These are phyloP conservation scores for Neotoxoptera formosana DNA, from an alignment of 1,140 invertebrate species.

Conservation along the genomic window DNA sequence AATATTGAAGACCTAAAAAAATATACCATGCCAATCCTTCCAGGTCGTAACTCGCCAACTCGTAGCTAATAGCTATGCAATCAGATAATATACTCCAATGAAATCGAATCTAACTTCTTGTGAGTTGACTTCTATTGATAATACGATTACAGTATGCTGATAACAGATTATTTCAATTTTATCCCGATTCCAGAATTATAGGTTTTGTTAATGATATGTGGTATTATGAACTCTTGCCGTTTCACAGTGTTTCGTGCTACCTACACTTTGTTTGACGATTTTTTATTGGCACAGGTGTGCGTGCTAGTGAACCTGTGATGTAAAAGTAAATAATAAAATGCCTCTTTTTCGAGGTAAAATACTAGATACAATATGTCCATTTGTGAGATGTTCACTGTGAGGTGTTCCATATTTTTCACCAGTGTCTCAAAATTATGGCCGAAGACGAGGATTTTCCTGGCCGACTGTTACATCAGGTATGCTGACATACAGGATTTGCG, in stretches of 20 bases:
- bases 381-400: constrained; percentile 18
- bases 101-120: neutral
- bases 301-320: neutral
- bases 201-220: neutral
- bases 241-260: neutral
- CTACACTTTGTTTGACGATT: neutral
- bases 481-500: neutral
- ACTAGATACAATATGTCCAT: neutral
- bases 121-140: neutral
- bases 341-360: constrained; percentile 2
- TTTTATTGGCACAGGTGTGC: constrained; percentile 25
- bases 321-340: constrained; percentile 35
- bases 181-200: neutral
- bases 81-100: neutral
- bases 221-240: neutral
- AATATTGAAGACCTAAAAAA: no score
- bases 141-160: neutral
- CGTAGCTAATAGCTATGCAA: neutral
- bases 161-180: constrained; percentile 15
- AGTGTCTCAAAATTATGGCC: neutral
- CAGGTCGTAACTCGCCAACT: neutral
- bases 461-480: constrained; percentile 77
- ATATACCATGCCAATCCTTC: neutral
- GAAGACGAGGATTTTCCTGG: constrained; percentile 81
- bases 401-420: neutral